A percentile compares a stretch with the other conserved stretches of the same genome.
Evolutionary conservation across 2,113 vertebrate genomes (phyloP).

Genomic region (Azemiops feae): DNA sequence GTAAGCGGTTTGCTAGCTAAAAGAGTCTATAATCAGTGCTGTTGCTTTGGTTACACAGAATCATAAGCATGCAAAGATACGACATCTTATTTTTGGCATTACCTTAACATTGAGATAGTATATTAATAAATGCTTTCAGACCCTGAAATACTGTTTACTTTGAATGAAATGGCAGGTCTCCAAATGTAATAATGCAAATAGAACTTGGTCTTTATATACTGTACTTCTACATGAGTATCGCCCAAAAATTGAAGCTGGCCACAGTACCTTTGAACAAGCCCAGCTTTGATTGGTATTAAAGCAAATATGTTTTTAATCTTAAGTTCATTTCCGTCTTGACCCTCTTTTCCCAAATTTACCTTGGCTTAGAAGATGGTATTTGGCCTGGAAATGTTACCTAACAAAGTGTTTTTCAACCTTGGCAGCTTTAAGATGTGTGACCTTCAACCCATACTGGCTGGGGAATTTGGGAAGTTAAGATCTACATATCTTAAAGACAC

Average conservation of each 20-base stretch:
- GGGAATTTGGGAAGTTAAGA: background rate
- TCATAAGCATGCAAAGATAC: background rate
- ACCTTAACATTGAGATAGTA: background rate
- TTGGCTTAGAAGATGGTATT: background rate
- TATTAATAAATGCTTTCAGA: background rate
- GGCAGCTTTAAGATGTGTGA: background rate
- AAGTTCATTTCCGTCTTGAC: background rate
- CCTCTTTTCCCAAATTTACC: background rate
- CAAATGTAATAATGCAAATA: background rate
- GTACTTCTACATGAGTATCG: background rate
- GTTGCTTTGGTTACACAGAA: constrained; percentile 11
- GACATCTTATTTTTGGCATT: constrained; percentile 11
- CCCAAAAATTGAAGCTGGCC: background rate
- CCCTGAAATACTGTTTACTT: background rate
- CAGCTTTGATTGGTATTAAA: background rate
- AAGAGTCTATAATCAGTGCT: background rate
- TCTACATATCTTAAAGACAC: background rate
- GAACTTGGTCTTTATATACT: background rate
- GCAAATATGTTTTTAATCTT: background rate
- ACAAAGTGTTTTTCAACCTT: background rate
- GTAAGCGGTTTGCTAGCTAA: background rate
- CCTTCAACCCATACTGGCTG: background rate
- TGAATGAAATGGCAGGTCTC: background rate
- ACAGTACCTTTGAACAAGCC: background rate
- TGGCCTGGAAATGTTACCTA: background rate